These are phyloP conservation scores for Leptinotarsa undecemlineata DNA, from an alignment of 1,140 invertebrate genomes.

Conservation along the genomic window DNA sequence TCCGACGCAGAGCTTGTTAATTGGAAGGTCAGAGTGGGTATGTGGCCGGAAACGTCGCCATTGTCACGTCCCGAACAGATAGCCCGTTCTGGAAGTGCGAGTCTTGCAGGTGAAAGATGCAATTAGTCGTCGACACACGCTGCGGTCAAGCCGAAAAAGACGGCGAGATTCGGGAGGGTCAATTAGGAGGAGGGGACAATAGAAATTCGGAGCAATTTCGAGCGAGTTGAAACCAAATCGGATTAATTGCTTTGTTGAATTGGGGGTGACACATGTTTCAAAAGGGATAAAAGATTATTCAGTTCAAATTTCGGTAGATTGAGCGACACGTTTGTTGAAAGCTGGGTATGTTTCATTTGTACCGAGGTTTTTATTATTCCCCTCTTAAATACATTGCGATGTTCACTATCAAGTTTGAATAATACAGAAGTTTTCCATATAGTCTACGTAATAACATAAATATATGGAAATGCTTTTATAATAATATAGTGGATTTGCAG, in stretches of 20 bases:
- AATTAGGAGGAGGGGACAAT: not conserved
- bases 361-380: too few relatives aligned
- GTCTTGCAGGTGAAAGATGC: constrained; percentile 32
- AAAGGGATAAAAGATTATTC: not conserved
- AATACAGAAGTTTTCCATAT: too few relatives aligned
- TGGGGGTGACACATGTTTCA: not conserved
- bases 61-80: constrained; percentile 39
- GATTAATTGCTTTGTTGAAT: constrained; percentile 1
- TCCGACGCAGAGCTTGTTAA: constrained; percentile 36
- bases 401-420: too few relatives aligned
- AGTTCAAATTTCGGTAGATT: too few relatives aligned
- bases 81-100: constrained; percentile 26
- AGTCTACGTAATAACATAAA: too few relatives aligned
- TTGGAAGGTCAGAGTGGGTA: constrained; percentile 34
- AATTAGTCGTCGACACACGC: constrained; percentile 10
- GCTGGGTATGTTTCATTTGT: too few relatives aligned
- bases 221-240: not conserved
- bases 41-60: constrained; percentile 38
- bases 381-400: too few relatives aligned
- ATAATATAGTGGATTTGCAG: too few relatives aligned
- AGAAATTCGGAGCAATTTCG: not conserved
- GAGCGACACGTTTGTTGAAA: too few relatives aligned
- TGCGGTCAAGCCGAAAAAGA: not conserved
- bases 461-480: too few relatives aligned
- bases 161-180: not conserved